Base-by-base conservation (phyloP, 2,888 invertebrate genomes). In the Xestia ashworthii region DNA sequence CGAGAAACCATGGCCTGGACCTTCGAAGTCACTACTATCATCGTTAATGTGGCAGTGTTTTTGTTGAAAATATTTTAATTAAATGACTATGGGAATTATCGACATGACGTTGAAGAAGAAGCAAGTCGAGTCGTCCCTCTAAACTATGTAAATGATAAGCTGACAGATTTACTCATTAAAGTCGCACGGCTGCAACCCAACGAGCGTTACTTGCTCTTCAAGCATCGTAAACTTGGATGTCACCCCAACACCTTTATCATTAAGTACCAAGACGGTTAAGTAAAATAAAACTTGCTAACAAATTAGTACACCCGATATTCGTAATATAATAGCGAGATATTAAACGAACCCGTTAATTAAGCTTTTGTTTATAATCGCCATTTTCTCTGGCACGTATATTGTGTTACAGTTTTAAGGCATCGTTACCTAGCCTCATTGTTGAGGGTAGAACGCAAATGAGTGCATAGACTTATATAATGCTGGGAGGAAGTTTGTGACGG, bases 311-410 rank as follows among this genome's bases (percentile, higher is more conserved):
- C 71, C 73, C 77, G 80, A 87, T 88, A 88, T 76, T 88, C 50
- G 70, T 77, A 81, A 80, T 78, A 75, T 67, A 70, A 84, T 78
- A 78, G 68, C 64, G 22, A 67, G 76, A 76, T 84, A 80, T 78
- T 76, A 83, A 66, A 77, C 67, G 73, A 75, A 77, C 60, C 67
- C 48, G 70, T 80, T 88, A 87, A 88, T 87, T 83, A 87, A 71
- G 50, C 60, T 75, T 68, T 88, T 88, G 81, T 88, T 88, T 83
- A 82, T 87, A 80, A 83, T 85, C 80, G 66, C 80, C 71, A 74
- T 81, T 83, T 87, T 74, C 77, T 78, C n/a, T 60, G 60, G 71
- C 19, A 25, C 67, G 69, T 79, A 82, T 86, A 87, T 83, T 85
- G 71, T 81, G 60, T 88, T 87, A 74, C 88, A 79, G 73, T 82